A percentile compares a stretch with the other conserved stretches of the same genome.
These are phyloP conservation scores for Uloborus plumipes DNA, from an alignment of 2,888 invertebrate species.

Conservation along the genomic window DNA sequence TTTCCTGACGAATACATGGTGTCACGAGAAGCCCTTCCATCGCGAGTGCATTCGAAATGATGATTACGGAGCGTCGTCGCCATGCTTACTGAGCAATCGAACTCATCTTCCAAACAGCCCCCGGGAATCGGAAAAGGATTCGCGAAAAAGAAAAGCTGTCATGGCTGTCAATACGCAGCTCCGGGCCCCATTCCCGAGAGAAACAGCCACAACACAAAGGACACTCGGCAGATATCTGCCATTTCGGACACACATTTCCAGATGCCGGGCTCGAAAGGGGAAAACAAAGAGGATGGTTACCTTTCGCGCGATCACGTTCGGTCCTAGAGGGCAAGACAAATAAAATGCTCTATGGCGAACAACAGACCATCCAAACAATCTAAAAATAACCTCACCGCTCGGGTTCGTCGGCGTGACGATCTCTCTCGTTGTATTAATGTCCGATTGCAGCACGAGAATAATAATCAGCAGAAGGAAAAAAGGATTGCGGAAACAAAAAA, in stretches of 20 bases:
- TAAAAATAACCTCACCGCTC: conserved; percentile 41
- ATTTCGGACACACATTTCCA: too few relatives aligned
- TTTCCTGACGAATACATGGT: too few relatives aligned
- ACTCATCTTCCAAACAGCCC: conserved; percentile 19
- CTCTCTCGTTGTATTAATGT: too few relatives aligned
- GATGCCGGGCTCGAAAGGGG: background rate
- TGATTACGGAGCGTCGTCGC: too few relatives aligned
- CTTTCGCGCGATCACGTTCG: conserved; percentile 22
- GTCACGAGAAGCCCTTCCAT: too few relatives aligned
- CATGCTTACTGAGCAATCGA: too few relatives aligned
- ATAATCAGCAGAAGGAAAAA: too few relatives aligned
- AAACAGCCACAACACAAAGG: background rate
- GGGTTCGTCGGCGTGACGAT: too few relatives aligned
- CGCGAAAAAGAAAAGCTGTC: conserved; percentile 49
- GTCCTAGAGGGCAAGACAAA: conserved; percentile 48
- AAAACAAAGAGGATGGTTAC: conserved; percentile 18
- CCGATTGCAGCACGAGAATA: too few relatives aligned
- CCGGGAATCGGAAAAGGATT: conserved; percentile 13
- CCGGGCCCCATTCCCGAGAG: background rate
- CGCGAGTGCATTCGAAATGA: too few relatives aligned
- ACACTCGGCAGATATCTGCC: background rate
- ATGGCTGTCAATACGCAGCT: conserved; percentile 63
- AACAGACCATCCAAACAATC: conserved; percentile 30
- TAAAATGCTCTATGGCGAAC: conserved; percentile 48
- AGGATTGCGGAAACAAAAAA: too few relatives aligned